Percentiles rank a stretch among this genome's conserved stretches.
These are phyloP conservation scores for Melanogrammus aeglefinus DNA, from an alignment of 2,797 vertebrate species.

Conservation along the genomic window DNA sequence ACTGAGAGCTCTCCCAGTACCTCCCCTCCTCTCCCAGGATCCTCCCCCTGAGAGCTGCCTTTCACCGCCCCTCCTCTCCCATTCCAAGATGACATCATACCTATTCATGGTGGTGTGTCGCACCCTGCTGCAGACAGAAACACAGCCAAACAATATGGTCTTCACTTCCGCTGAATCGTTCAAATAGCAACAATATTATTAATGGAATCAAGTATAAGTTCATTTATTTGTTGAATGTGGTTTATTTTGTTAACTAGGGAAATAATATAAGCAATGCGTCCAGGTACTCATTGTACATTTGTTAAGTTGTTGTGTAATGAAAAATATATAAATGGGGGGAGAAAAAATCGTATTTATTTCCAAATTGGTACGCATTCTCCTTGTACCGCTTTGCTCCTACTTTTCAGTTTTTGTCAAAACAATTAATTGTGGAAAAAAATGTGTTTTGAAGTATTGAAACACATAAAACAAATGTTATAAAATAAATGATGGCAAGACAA, in stretches of 20 bases:
- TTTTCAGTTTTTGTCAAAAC: conserved; percentile 29
- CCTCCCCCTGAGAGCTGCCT: conserved; percentile 55
- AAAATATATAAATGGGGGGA: conserved; percentile 39
- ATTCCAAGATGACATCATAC: conserved; percentile 77
- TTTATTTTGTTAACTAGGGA: not conserved
- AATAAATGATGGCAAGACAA: conserved; percentile 51
- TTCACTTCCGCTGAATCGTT: no score
- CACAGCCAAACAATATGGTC: not conserved
- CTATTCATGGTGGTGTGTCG: conserved; percentile 21
- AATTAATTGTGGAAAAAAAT: conserved; percentile 42
- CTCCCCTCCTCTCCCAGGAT: conserved; percentile 20
- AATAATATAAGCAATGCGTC: not conserved
- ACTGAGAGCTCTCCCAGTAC: no score
- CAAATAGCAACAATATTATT: not conserved
- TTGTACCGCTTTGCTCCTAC: conserved; percentile 41
- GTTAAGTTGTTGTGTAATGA: not conserved
- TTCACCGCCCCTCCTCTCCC: conserved; percentile 22
- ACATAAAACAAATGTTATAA: conserved; percentile 44
- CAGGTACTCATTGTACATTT: conserved; percentile 5
- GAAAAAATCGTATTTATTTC: conserved; percentile 60
- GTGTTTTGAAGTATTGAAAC: conserved; percentile 8
- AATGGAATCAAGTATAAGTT: not conserved
- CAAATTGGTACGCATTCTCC: conserved; percentile 50
- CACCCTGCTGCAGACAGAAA: not conserved
- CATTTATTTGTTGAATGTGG: no score